These are phyloP conservation scores for Euphydryas editha DNA, from an alignment of 2,888 invertebrate species.

Conservation along the genomic window DNA sequence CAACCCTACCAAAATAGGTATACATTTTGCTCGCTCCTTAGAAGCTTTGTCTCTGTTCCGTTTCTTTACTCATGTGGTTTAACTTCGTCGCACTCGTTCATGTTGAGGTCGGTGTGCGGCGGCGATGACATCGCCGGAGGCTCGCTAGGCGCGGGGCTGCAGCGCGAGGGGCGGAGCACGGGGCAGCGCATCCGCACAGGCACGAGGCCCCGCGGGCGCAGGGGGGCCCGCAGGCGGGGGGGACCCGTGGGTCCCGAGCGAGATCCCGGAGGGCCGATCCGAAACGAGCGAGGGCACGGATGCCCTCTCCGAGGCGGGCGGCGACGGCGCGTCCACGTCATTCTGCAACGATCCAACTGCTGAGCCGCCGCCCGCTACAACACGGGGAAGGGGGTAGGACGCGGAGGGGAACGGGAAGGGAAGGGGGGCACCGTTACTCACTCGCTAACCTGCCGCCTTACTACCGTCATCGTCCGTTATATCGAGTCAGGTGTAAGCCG, in stretches of 20 bases:
- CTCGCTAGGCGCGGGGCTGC: slow-evolving; percentile 51
- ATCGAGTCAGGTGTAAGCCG: neutral
- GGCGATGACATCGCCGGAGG: neutral
- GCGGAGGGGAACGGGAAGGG: slow-evolving; percentile 36
- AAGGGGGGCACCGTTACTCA: slow-evolving; percentile 71
- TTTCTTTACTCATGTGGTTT: no score
- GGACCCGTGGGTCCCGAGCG: slow-evolving; percentile 44
- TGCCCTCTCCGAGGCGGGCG: slow-evolving; percentile 67
- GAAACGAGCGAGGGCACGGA: slow-evolving; percentile 58
- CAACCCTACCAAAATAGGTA: no score
- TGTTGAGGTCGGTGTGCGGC: slow-evolving; percentile 48
- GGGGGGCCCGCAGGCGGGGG: slow-evolving; percentile 46
- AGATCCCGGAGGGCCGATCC: slow-evolving; percentile 52
- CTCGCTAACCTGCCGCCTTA: slow-evolving; percentile 59
- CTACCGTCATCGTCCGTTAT: slow-evolving; percentile 51
- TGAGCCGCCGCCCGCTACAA: slow-evolving; percentile 72
- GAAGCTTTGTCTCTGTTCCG: no score
- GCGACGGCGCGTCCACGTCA: slow-evolving; percentile 81
- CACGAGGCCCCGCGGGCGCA: slow-evolving; percentile 39
- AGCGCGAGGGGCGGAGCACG: slow-evolving; percentile 47
- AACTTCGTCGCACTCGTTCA: slow-evolving; percentile 47
- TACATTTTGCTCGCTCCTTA: no score
- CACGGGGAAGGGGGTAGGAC: slow-evolving; percentile 51
- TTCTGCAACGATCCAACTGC: slow-evolving; percentile 82
- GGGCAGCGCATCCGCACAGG: slow-evolving; percentile 45